Percentiles rank a stretch among this genome's conserved stretches.
Evolutionary conservation across 2,888 invertebrate species (phyloP).

Genomic region (Drosophila longiperda): DNA sequence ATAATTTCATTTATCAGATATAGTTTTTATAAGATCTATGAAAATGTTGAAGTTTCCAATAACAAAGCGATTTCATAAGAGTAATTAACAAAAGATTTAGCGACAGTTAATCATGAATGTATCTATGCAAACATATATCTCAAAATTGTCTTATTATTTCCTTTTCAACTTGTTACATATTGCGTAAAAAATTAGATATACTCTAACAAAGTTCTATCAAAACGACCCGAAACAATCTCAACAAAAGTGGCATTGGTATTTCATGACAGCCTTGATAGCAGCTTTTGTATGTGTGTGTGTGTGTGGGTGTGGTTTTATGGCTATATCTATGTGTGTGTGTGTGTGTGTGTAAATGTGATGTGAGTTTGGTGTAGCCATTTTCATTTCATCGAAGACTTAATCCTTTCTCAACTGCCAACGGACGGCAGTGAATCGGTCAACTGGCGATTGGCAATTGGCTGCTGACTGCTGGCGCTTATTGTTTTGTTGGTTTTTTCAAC

Average conservation of each 20-base stretch:
- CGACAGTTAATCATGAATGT: not conserved
- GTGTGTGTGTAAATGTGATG: conserved; percentile 14
- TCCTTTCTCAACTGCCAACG: conserved; percentile 58
- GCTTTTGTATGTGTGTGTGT: conserved; percentile 19
- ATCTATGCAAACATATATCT: not conserved
- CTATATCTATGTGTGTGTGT: conserved; percentile 7
- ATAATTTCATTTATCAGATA: not conserved
- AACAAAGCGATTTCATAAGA: not conserved
- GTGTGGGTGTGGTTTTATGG: conserved; percentile 3
- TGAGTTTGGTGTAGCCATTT: conserved; percentile 32
- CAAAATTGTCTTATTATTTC: not conserved
- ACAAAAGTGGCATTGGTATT: conserved; percentile 53
- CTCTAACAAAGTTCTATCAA: conserved; percentile 17
- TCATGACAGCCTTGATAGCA: conserved; percentile 37
- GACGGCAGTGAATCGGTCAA: conserved; percentile 28
- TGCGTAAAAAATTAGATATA: not conserved
- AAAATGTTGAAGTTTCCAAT: not conserved
- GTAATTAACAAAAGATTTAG: not conserved
- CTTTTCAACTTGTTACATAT: not conserved
- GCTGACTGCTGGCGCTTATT: conserved; percentile 50
- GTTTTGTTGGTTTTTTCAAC: conserved; percentile 36
- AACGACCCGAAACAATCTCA: conserved; percentile 41
- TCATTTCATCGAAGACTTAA: conserved; percentile 72
- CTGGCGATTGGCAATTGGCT: conserved; percentile 42
- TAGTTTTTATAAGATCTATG: not conserved